Percentiles rank a stretch among this genome's conserved stretches.
Evolutionary conservation across 1,140 invertebrate species (phyloP).

Genomic region (Panagrolaimus sp.): DNA sequence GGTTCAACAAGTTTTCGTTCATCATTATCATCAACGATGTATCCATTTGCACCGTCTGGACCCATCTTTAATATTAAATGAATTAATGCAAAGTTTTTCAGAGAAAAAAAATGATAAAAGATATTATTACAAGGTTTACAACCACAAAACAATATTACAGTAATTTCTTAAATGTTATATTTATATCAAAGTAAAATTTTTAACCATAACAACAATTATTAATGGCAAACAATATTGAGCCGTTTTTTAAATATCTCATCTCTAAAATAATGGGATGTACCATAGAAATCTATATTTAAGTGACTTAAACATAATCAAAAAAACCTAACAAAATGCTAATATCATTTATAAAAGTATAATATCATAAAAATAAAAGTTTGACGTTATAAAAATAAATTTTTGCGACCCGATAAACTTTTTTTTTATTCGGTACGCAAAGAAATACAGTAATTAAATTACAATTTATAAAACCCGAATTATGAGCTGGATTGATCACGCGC

Average conservation of each 20-base stretch:
- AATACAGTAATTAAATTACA: background rate
- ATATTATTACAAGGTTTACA: too few species aligned
- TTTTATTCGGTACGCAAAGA: background rate
- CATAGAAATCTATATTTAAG: too few species aligned
- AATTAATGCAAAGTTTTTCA: background rate
- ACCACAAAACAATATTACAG: too few species aligned
- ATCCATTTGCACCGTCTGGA: background rate
- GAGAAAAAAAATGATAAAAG: background rate
- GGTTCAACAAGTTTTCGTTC: constrained; percentile 4
- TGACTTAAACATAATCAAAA: too few species aligned
- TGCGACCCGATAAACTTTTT: background rate
- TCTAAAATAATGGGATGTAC: too few species aligned
- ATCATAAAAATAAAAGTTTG: constrained; percentile 4
- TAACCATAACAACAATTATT: too few species aligned
- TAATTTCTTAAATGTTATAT: too few species aligned
- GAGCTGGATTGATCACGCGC: constrained; percentile 61
- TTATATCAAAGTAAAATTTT: too few species aligned
- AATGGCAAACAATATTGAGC: too few species aligned
- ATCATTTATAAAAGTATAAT: background rate
- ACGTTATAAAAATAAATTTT: too few species aligned
- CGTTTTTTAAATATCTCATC: too few species aligned
- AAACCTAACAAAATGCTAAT: background rate
- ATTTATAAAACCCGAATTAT: background rate
- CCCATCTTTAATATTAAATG: background rate
- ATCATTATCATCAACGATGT: background rate